Base-by-base conservation (phyloP, 92 coral and sea anemone genomes). In the Epizoanthus scotinus region DNA sequence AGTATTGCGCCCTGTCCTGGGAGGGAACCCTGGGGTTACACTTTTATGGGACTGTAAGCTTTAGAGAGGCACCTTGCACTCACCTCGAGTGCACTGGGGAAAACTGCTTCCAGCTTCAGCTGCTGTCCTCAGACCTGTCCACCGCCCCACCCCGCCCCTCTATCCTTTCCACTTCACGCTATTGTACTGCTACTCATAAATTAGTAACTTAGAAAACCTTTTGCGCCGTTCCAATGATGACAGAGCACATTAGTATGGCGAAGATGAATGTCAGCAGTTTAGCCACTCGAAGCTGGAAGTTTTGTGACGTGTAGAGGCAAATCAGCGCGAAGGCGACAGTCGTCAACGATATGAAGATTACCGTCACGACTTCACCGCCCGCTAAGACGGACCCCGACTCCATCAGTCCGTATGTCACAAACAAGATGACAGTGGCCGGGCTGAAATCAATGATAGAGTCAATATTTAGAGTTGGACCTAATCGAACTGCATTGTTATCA, bases 161-260 rank as follows among this genome's bases (percentile, higher is more conserved):
- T 40, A 6, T 0, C 6, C 44, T 9, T 40, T 2, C 8, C 44
- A 40, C 44, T 9, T 40, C 44, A 2, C 44, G 44, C 44, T 40
- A 9, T 40, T 6, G 8, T 40, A 40, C 7, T 40, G 8, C 5
- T 9, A 40, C 8, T 6, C 52, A 47, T 8, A 47, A 7, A 47
- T 9, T 15, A 47, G 14, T 12, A 47, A 21, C 38, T 36, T n/a
- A 58, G 67, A 57, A n/a, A 61, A 92, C 70, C 82, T 87, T 84
- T 14, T 82, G 82, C n/a, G 87, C 91, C 13, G 84, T 77, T 0
- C 92, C 92, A n/a, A 89, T 82, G 54, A 74, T 50, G 52, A 89
- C 92, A 47, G 83, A 81, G 68, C 86, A 80, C 92, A 89, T 89
- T 38, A 89, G 82, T 3, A 89, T 82, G 18, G 92, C 86, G 44